Percentiles rank a stretch among this genome's conserved stretches.
These are phyloP conservation scores for Hoplostethus atlanticus DNA, from an alignment of 2,797 vertebrate genomes.

Conservation along the genomic window DNA sequence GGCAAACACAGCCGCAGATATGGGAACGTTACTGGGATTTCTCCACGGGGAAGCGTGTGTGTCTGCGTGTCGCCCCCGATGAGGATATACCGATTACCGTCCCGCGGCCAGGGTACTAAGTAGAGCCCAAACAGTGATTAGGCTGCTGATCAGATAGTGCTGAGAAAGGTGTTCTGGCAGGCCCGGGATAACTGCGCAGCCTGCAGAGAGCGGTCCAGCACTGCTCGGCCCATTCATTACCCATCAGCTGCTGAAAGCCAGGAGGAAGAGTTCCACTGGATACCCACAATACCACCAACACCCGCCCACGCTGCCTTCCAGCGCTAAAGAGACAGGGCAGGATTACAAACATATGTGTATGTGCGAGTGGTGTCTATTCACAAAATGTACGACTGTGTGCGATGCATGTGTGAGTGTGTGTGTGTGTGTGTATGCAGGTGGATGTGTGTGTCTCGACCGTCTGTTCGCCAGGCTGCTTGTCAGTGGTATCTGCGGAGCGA, in stretches of 20 bases:
- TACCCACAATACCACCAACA: slow-evolving; percentile 15
- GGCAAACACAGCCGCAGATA: not conserved
- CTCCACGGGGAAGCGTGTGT: not conserved
- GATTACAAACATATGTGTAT: slow-evolving; percentile 25
- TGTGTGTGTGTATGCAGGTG: slow-evolving; percentile 25
- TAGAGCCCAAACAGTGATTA: slow-evolving; percentile 67
- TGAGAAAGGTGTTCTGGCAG: slow-evolving; percentile 56
- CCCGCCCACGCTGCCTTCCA: slow-evolving; percentile 1
- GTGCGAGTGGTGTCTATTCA: not conserved
- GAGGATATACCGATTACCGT: slow-evolving; percentile 37
- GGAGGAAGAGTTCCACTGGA: slow-evolving; percentile 39
- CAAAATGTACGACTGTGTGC: slow-evolving; percentile 27
- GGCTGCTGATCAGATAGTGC: slow-evolving; percentile 67
- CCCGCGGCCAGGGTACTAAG: slow-evolving; percentile 17
- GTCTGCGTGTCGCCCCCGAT: slow-evolving; percentile 16
- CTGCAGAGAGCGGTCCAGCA: slow-evolving; percentile 53
- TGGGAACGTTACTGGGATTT: not conserved
- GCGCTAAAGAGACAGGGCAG: not conserved
- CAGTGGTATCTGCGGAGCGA: slow-evolving; percentile 58
- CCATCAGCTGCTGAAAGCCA: slow-evolving; percentile 40
- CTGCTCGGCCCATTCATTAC: slow-evolving; percentile 66
- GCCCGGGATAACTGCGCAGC: slow-evolving; percentile 66
- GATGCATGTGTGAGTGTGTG: slow-evolving; percentile 5
- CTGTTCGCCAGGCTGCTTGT: slow-evolving; percentile 68
- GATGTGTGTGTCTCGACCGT: slow-evolving; percentile 36